Percentiles rank a stretch among this genome's conserved stretches.
Conservation (phyloP, 2,888 invertebrate genomes). For the Cryptocephalus primarius region DNA sequence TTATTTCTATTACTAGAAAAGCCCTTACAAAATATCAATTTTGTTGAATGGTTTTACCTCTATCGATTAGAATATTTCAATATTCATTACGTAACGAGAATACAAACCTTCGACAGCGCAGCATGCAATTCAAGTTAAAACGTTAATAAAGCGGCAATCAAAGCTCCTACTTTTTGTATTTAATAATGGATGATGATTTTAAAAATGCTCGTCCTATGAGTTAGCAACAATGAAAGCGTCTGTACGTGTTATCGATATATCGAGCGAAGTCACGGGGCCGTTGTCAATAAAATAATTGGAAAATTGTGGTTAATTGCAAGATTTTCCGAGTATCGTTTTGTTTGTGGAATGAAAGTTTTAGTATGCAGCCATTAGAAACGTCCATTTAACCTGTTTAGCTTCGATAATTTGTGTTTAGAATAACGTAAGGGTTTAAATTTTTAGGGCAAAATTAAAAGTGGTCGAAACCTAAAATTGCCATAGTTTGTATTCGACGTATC, state of each 20-base stretch:
- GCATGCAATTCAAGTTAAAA: conserved; percentile 12
- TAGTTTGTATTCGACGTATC: background rate
- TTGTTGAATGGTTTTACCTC: too few species aligned
- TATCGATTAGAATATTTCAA: conserved; percentile 10
- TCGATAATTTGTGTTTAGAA: too few species aligned
- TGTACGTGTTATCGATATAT: background rate
- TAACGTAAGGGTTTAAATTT: too few species aligned
- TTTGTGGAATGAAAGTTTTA: too few species aligned
- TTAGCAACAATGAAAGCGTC: conserved; percentile 1
- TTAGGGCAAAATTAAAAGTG: too few species aligned
- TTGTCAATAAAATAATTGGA: conserved; percentile 14
- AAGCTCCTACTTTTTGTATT: conserved; percentile 13
- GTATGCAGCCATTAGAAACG: too few species aligned
- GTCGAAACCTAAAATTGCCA: background rate
- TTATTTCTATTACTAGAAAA: too few species aligned
- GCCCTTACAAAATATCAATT: too few species aligned
- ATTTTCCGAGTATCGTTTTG: conserved; percentile 11
- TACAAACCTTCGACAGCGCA: conserved; percentile 5
- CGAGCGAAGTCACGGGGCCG: conserved; percentile 2
- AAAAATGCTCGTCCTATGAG: background rate
- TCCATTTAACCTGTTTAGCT: too few species aligned
- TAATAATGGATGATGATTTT: conserved; percentile 5
- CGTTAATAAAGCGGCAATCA: conserved; percentile 19
- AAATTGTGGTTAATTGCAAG: conserved; percentile 14
- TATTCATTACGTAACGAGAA: conserved; percentile 11